These are phyloP conservation scores for Aphelocoma coerulescens DNA, from an alignment of 2,113 vertebrate species.

Conservation along the genomic window DNA sequence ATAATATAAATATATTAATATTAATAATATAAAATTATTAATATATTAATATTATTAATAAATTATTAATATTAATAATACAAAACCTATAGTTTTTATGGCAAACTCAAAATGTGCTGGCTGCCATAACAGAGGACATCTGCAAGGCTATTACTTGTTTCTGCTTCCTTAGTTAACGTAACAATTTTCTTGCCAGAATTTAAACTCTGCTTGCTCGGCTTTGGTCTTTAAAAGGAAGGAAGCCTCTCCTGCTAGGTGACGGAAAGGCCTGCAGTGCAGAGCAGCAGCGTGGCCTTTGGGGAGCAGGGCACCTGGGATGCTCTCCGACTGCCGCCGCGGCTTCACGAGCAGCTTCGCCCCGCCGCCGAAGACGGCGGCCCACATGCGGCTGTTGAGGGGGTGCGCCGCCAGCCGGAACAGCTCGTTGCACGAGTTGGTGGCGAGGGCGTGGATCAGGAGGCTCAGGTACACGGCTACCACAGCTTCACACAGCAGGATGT, in stretches of 20 bases:
- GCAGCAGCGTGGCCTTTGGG: too few relatives aligned
- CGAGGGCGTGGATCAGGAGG: constrained; percentile 91
- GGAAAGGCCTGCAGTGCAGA: neutral
- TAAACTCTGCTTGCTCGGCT: neutral
- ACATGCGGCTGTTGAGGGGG: constrained; percentile 93
- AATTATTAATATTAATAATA: too few relatives aligned
- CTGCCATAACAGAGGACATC: neutral
- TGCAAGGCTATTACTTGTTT: neutral
- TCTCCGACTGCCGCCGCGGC: constrained; percentile 86
- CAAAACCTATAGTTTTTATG: neutral
- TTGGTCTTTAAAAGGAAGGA: neutral
- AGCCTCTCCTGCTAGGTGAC: neutral
- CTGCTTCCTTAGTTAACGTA: neutral
- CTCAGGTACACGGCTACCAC: constrained; percentile 94
- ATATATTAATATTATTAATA: too few relatives aligned
- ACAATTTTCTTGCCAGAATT: neutral
- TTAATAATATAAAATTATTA: too few relatives aligned
- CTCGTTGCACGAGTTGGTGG: constrained; percentile 90
- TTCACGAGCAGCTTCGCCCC: constrained; percentile 91
- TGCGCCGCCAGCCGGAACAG: constrained; percentile 94
- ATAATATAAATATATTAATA: too few relatives aligned
- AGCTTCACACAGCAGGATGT: constrained; percentile 90
- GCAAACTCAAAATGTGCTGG: neutral
- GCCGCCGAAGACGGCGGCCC: constrained; percentile 95
- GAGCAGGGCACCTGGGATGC: constrained; percentile 79